phyloP scores from a whole-genome alignment of 1,140 invertebrate species.

The Diploscapter pachys region DNA sequence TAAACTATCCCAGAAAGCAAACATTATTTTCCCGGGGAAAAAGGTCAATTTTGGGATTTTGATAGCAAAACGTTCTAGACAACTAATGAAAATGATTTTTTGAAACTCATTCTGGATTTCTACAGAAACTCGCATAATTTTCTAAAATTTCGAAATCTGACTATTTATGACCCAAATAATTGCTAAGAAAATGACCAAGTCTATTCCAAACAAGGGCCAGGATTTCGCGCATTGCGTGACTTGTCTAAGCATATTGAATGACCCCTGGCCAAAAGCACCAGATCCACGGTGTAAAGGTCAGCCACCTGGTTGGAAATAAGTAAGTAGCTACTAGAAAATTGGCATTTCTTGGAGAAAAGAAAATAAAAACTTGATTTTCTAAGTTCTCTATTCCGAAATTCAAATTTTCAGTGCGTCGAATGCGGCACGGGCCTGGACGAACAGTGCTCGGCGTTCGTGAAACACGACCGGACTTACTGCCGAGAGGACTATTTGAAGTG shows the following conservation, averaged over 20 bases:
- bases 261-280: not conserved
- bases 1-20: no score
- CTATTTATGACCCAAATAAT: no score
- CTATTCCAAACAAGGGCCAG: no score
- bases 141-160: no score
- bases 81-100: no score
- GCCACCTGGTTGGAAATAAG: not conserved
- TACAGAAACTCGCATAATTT: no score
- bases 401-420: slow-evolving; percentile 70
- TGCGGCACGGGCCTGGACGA: slow-evolving; percentile 94
- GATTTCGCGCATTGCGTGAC: slow-evolving; percentile 11
- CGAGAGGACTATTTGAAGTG: slow-evolving; percentile 95
- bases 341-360: not conserved
- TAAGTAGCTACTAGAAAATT: not conserved
- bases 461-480: slow-evolving; percentile 96
- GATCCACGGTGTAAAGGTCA: not conserved
- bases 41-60: no score
- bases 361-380: not conserved
- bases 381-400: not conserved
- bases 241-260: slow-evolving; percentile 3
- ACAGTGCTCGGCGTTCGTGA: slow-evolving; percentile 92
- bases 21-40: no score
- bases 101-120: no score
- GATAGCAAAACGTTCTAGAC: no score
- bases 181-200: no score